A percentile compares a stretch with the other conserved stretches of the same genome.
Conservation (phyloP, 2,113 vertebrate genomes). For the Prionailurus viverrinus region DNA sequence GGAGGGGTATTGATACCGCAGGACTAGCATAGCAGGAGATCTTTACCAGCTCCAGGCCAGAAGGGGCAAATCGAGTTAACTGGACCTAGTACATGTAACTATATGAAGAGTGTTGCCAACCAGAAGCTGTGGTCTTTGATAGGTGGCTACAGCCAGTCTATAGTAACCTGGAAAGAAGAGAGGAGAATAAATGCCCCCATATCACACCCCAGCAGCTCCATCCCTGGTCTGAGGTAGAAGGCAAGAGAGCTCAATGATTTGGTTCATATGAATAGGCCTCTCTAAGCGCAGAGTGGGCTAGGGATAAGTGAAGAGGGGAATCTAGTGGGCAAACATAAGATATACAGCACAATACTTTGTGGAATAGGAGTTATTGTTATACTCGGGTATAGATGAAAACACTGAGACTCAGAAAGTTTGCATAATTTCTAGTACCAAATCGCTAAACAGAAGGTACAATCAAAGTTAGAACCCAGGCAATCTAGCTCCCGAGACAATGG, state of each 20-base stretch:
- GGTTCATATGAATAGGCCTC: not conserved
- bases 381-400: not conserved
- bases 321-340: not conserved
- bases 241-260: not conserved
- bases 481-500: not conserved
- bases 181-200: not conserved
- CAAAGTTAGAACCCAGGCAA: not conserved
- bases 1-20: not conserved
- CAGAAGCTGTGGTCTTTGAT: not conserved
- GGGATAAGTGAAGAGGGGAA: not conserved
- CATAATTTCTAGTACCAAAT: not conserved
- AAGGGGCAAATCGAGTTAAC: not conserved
- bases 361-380: not conserved
- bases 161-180: not conserved
- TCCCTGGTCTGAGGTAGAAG: not conserved
- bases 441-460: not conserved
- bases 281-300: not conserved
- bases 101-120: not conserved
- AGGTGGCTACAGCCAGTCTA: not conserved
- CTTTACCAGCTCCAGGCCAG: not conserved
- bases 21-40: accelerated
- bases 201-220: not conserved
- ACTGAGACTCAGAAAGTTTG: not conserved
- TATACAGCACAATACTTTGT: not conserved
- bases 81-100: not conserved